Conservation (phyloP, 2,888 invertebrate species). For the Metallyticus violacea region DNA sequence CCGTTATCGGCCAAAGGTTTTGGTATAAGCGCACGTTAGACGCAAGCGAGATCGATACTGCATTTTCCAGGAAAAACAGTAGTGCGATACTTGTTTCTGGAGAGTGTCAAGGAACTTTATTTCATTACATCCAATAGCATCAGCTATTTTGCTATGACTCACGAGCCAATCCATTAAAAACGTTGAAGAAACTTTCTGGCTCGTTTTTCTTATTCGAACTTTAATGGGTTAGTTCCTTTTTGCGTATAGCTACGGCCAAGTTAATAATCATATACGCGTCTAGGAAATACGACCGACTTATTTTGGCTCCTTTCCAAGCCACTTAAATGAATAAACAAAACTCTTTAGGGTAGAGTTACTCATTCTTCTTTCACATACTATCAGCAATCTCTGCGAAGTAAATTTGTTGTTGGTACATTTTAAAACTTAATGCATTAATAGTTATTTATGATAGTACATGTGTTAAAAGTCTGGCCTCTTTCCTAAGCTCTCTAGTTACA, state of each 20-base stretch:
- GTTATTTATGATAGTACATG: too few relatives aligned
- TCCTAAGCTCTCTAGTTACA: too few relatives aligned
- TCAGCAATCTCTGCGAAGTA: too few relatives aligned
- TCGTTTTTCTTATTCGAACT: neutral
- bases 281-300: neutral
- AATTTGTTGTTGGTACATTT: too few relatives aligned
- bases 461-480: too few relatives aligned
- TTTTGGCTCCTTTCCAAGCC: neutral
- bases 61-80: neutral
- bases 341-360: neutral
- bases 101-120: neutral
- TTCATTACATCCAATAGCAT: neutral
- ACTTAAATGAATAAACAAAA: neutral
- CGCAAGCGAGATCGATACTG: neutral
- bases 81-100: neutral
- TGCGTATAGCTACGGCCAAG: neutral
- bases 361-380: too few relatives aligned
- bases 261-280: neutral
- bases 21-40: neutral
- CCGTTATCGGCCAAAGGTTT: neutral
- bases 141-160: neutral
- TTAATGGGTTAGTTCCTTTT: neutral
- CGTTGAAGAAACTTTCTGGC: neutral
- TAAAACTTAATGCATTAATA: too few relatives aligned
- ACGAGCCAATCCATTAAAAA: neutral